Evolutionary conservation across 35 echinoderm and acorn worm genomes (phyloP).

Genomic region (Stichopus chloronotus): DNA sequence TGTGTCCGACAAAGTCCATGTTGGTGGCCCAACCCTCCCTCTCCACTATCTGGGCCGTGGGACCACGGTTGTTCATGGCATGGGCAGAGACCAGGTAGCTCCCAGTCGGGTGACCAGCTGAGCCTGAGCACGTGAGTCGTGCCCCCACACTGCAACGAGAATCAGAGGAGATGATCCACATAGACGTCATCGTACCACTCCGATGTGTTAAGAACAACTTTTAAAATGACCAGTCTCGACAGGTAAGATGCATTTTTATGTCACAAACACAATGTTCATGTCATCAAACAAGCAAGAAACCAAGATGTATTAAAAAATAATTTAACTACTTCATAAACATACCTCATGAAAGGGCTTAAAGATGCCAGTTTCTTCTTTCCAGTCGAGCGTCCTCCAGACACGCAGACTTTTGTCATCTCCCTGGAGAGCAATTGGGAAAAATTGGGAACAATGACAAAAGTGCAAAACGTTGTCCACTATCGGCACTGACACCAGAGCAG

Average conservation of each 20-base stretch:
- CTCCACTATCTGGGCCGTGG: constrained; percentile 96
- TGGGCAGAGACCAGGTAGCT: constrained; percentile 91
- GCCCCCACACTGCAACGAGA: constrained; percentile 80
- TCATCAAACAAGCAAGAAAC: too few species aligned
- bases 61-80: constrained; percentile 97
- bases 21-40: constrained; percentile 93
- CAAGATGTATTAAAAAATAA: too few species aligned
- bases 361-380: constrained; percentile 94
- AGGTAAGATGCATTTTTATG: too few species aligned
- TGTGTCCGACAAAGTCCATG: constrained; percentile 99
- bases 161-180: not conserved
- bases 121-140: constrained; percentile 87
- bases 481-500: not conserved
- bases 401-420: constrained; percentile 98
- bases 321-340: not conserved
- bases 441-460: not conserved
- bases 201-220: too few species aligned
- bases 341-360: constrained; percentile 97
- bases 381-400: constrained; percentile 97
- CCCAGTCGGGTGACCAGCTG: constrained; percentile 94
- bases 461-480: not conserved
- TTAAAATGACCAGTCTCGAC: too few species aligned
- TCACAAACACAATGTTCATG: too few species aligned
- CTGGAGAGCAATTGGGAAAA: constrained; percentile 40
- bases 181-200: too few species aligned